phyloP scores from a whole-genome alignment of 2,888 invertebrate species.

The Adelphocoris suturalis region DNA sequence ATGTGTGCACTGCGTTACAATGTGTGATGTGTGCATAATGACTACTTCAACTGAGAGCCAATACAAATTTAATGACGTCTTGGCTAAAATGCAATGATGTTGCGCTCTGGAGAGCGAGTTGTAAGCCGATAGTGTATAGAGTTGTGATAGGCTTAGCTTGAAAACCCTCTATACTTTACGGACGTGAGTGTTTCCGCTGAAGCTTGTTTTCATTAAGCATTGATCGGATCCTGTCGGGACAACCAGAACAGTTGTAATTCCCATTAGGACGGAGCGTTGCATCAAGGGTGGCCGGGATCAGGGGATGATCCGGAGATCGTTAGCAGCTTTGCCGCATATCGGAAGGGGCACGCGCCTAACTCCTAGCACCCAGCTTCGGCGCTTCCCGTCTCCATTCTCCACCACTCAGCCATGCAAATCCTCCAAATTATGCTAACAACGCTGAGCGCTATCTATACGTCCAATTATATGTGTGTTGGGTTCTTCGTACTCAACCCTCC shows the following conservation, averaged over 20 bases:
- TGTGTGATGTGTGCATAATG: no score
- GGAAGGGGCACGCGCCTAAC: constrained; percentile 36
- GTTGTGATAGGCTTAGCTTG: constrained; percentile 18
- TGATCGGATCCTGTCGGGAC: constrained; percentile 40
- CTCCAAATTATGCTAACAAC: constrained; percentile 64
- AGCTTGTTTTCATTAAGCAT: constrained; percentile 64
- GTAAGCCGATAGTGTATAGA: background rate
- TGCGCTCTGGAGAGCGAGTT: no score
- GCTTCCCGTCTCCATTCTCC: background rate
- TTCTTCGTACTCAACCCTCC: constrained; percentile 34
- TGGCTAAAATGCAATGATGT: no score
- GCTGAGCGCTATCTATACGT: constrained; percentile 50
- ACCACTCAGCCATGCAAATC: constrained; percentile 63
- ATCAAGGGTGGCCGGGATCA: constrained; percentile 57
- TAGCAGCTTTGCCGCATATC: constrained; percentile 60
- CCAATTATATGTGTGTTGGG: constrained; percentile 62
- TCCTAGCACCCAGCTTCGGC: background rate
- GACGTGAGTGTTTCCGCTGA: constrained; percentile 54
- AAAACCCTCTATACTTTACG: constrained; percentile 2
- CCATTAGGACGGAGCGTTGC: constrained; percentile 48
- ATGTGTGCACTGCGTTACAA: no score
- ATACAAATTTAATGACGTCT: no score
- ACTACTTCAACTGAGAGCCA: no score
- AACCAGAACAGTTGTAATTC: constrained; percentile 62
- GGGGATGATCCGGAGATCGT: constrained; percentile 63